Conservation (phyloP, 2,888 invertebrate species). For the Fragum whitleyi region DNA sequence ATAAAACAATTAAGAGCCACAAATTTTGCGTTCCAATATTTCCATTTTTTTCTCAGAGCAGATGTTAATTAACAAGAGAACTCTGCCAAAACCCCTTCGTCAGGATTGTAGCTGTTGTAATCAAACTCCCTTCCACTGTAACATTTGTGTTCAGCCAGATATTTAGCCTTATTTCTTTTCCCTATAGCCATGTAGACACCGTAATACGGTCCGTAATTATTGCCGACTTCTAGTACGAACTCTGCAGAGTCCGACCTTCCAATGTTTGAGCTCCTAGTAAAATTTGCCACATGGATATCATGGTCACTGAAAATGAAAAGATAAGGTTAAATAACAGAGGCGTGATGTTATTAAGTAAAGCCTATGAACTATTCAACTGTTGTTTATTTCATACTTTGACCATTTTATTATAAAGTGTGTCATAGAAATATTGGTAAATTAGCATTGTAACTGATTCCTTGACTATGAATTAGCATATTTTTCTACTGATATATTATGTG, state of each 20-base stretch:
- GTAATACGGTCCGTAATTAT: slow-evolving; percentile 20
- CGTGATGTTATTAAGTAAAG: not conserved
- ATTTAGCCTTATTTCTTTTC: slow-evolving; percentile 9
- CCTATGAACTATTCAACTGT: not conserved
- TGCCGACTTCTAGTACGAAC: slow-evolving; percentile 11
- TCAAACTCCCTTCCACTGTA: slow-evolving; percentile 1
- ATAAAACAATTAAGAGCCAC: no score
- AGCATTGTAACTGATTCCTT: no score
- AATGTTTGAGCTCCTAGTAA: not conserved
- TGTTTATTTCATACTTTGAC: not conserved
- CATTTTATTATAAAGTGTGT: not conserved
- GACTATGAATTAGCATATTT: no score
- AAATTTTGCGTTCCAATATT: no score
- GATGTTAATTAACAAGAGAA: not conserved
- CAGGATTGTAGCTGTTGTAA: slow-evolving; percentile 3
- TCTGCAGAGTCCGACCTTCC: not conserved
- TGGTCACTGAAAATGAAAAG: not conserved
- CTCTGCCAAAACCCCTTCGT: not conserved
- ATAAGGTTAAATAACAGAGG: not conserved
- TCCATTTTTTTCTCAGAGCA: no score
- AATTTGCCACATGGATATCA: not conserved
- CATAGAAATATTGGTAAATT: not conserved
- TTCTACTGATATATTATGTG: no score
- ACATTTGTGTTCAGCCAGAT: slow-evolving; percentile 8
- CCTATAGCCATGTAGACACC: slow-evolving; percentile 18